Conservation (phyloP, 2,113 vertebrate species). For the Malurus melanocephalus region DNA sequence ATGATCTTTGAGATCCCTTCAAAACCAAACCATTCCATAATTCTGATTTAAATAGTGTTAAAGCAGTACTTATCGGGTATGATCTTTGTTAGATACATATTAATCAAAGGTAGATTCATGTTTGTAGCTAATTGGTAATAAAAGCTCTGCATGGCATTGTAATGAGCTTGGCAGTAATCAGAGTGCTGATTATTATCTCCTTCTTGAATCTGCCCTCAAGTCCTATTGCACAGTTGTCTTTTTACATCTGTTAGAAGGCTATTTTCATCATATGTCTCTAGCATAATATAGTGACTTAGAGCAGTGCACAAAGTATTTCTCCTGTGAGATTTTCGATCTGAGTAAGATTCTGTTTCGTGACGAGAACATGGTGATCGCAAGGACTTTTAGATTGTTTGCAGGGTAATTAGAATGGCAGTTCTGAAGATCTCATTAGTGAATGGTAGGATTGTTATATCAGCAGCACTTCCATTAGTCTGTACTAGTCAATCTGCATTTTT, state of each 20-base stretch:
- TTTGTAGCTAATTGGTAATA: not conserved
- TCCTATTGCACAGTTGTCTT: not conserved
- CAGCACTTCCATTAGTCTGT: not conserved
- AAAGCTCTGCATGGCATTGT: not conserved
- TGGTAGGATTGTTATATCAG: not conserved
- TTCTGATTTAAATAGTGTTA: not conserved
- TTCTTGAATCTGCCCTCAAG: not conserved
- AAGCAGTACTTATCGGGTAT: not conserved
- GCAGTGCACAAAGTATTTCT: not conserved
- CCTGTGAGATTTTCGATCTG: not conserved
- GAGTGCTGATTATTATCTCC: not conserved
- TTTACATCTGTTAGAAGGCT: not conserved
- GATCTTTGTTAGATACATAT: not conserved
- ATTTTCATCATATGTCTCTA: not conserved
- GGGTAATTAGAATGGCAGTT: slow-evolving; percentile 45
- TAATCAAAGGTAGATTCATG: not conserved
- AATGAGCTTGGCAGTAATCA: not conserved
- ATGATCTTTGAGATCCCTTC: not conserved
- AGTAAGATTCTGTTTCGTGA: not conserved
- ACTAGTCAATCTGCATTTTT: not conserved
- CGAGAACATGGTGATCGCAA: not conserved
- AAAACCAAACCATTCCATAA: not conserved
- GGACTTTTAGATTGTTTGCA: slow-evolving; percentile 13
- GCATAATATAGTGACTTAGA: not conserved
- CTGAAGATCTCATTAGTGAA: slow-evolving; percentile 7